phyloP scores from a whole-genome alignment of 2,797 vertebrate genomes.

The Acanthiza pusilla region DNA sequence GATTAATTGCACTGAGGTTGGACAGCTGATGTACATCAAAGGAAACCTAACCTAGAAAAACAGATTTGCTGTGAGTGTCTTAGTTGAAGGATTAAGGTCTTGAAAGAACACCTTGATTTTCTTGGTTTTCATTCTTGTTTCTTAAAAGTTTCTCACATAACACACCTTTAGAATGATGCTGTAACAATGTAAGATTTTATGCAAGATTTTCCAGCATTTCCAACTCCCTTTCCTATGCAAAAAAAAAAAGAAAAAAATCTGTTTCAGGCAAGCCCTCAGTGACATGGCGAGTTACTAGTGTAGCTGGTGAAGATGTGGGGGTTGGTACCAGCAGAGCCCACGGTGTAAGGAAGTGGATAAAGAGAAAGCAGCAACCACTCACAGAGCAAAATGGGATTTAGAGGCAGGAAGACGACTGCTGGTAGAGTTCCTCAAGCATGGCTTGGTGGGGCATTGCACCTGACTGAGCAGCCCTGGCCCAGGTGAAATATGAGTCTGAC shows the following conservation, averaged over 20 bases:
- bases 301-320: not conserved
- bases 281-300: not conserved
- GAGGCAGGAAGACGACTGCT: not conserved
- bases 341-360: not conserved
- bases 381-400: not conserved
- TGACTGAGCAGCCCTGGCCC: not conserved
- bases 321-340: not conserved
- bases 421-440: not conserved
- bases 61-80: not conserved
- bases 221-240: not conserved
- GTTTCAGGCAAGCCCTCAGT: not conserved
- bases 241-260: not conserved
- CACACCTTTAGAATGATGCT: not conserved
- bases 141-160: not conserved
- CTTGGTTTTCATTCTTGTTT: not conserved
- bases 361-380: not conserved
- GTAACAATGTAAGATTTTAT: not conserved
- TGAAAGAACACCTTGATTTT: not conserved
- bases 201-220: not conserved
- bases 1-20: not conserved
- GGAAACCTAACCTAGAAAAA: not conserved
- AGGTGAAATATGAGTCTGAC: not conserved
- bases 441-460: rapidly evolving
- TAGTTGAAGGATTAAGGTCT: not conserved
- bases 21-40: not conserved